Evolutionary conservation across 1,140 invertebrate genomes (phyloP), one percentile per base, ranked within the genome.

Genomic region (Neotoxoptera formosana): DNA sequence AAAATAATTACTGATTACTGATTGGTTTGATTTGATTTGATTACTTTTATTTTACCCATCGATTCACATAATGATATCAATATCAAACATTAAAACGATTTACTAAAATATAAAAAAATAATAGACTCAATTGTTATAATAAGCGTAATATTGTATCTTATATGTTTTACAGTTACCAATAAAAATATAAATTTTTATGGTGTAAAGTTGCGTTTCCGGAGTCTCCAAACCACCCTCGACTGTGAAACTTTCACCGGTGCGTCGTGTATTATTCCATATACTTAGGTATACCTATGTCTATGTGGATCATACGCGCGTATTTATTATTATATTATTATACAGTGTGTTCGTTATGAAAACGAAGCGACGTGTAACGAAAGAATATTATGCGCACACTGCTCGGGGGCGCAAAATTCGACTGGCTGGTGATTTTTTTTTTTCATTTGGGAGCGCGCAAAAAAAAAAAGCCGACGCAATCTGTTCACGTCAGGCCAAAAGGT

Each of bases 401-500:
- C 6, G n/a, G 8, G 45, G 45, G 17, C 2, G 45, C 4, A 21
- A 48, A 48, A 51, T n/a, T 56, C 48, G 34, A 89, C 20, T 56
- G 34, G 21, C 48, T 67, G 36, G 56, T 47, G 56, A 67, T 90
- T 60, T 90, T 90, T 89, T 89, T 56, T 90, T 47, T 20, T 83
- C 51, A 53, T 41, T 34, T 60, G 34, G 36, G 34, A 8, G 14
- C 51, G 25, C 34, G 76, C 76, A 17, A 14, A 56, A 53, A 89
- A 90, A 90, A 60, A 67, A 90, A 67, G 53, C 30, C 47, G 25
- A 45, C 56, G 45, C 89, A 90, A 90, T 90, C 89, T 90, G 89
- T 90, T 67, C 56, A 67, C 89, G 89, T 90, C 89, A 90, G 11
- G 7, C 36, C 89, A n/a, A 67, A 90, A 90, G 53, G 89, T 90